A percentile compares a stretch with the other conserved stretches of the same genome.
Conservation (phyloP, 2,113 vertebrate genomes). For the Lagopus muta region DNA sequence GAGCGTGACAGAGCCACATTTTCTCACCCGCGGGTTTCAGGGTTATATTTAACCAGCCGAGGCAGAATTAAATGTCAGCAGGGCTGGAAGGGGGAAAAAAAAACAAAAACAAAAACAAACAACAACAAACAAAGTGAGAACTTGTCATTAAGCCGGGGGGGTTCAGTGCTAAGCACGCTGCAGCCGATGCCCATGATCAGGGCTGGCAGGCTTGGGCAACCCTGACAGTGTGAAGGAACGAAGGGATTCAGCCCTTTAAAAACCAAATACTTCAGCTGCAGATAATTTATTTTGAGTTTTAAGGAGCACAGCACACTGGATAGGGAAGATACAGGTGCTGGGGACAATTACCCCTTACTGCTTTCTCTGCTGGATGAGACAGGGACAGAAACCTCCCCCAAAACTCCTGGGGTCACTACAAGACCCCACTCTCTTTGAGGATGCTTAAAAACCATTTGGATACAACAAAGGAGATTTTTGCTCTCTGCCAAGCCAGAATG, state of each 20-base stretch:
- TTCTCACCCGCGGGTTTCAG: conserved; percentile 51
- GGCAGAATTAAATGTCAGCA: conserved; percentile 71
- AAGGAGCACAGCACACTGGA: not conserved
- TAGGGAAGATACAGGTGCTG: not conserved
- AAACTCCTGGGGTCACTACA: not conserved
- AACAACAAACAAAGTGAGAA: conserved; percentile 75
- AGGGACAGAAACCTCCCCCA: not conserved
- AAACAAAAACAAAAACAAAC: conserved; percentile 19
- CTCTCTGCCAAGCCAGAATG: not conserved
- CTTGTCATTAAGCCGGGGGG: conserved; percentile 56
- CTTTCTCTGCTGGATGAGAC: not conserved
- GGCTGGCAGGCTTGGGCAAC: conserved; percentile 16
- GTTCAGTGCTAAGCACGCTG: conserved; percentile 8
- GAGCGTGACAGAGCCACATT: conserved; percentile 67
- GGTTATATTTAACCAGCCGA: conserved; percentile 66
- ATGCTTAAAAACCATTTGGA: not conserved
- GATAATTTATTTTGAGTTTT: not conserved
- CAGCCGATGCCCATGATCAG: not conserved
- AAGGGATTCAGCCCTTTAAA: not conserved
- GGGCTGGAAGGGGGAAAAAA: conserved; percentile 59
- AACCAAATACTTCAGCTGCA: not conserved
- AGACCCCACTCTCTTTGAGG: not conserved
- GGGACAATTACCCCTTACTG: not conserved
- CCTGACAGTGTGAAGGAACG: not conserved
- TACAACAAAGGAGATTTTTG: not conserved